phyloP scores from a whole-genome alignment of 2,113 vertebrate species.

The Pelodiscus sinensis region DNA sequence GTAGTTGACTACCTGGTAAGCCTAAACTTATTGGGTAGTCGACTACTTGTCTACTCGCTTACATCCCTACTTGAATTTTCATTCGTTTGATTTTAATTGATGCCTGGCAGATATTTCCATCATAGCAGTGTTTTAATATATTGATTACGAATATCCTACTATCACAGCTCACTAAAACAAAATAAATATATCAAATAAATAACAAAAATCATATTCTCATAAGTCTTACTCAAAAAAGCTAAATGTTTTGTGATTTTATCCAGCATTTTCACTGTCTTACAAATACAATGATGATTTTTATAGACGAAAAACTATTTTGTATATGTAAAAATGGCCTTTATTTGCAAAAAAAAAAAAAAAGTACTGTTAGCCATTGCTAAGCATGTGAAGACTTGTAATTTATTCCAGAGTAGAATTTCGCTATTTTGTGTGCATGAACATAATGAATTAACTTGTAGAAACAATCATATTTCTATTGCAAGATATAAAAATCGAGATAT shows the following conservation, averaged over 20 bases:
- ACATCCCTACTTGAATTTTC: not conserved
- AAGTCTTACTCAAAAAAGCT: not conserved
- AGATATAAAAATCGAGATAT: not conserved
- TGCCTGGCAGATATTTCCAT: not conserved
- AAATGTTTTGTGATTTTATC: not conserved
- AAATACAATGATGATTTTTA: not conserved
- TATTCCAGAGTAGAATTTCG: not conserved
- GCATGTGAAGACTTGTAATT: accelerated
- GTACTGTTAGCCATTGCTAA: not conserved
- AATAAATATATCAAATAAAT: not conserved
- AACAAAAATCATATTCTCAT: not conserved
- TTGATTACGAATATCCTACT: not conserved
- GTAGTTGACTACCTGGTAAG: too few species aligned
- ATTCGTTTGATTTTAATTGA: conserved; percentile 4
- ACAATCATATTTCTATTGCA: not conserved
- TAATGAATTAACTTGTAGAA: not conserved
- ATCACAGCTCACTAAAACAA: not conserved
- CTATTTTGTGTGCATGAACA: accelerated
- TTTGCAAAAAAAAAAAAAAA: not conserved
- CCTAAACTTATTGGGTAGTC: too few species aligned
- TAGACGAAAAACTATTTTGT: not conserved
- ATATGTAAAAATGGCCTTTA: not conserved
- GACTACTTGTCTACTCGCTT: too few species aligned
- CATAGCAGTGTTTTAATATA: not conserved
- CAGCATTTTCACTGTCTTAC: not conserved